Percentiles rank a stretch among this genome's conserved stretches.
Evolutionary conservation across 2,797 vertebrate species (phyloP).

Genomic region (Leptatherina wallacei): DNA sequence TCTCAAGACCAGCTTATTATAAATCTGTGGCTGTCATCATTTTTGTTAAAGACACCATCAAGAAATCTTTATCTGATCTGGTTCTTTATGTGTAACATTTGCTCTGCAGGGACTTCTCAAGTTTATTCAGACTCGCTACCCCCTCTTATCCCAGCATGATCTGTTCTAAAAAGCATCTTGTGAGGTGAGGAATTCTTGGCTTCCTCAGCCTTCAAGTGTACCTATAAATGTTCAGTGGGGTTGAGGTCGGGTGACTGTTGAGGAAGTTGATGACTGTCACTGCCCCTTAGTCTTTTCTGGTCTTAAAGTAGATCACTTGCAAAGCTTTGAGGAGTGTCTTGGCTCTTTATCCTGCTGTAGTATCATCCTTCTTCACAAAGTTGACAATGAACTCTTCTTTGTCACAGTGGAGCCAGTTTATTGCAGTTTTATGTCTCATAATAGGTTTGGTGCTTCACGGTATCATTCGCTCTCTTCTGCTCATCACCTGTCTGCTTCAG

Average conservation of each 20-base stretch:
- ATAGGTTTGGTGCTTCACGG: too few relatives aligned
- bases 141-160: background rate
- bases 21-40: background rate
- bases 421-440: background rate
- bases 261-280: conserved; percentile 1
- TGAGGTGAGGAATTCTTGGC: background rate
- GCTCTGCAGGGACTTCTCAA: background rate
- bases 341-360: background rate
- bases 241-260: background rate
- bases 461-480: too few relatives aligned
- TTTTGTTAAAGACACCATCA: background rate
- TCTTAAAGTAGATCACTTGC: background rate
- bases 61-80: background rate
- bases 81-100: background rate
- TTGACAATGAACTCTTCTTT: background rate
- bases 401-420: background rate
- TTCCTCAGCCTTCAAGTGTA: background rate
- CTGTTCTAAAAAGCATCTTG: background rate
- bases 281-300: background rate
- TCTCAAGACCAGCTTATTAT: background rate
- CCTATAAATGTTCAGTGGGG: background rate
- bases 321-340: background rate
- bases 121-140: background rate
- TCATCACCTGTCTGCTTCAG: too few relatives aligned
- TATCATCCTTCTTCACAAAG: background rate